Base-by-base conservation (phyloP, 2,113 vertebrate species). In the Lipophrys pholis region DNA sequence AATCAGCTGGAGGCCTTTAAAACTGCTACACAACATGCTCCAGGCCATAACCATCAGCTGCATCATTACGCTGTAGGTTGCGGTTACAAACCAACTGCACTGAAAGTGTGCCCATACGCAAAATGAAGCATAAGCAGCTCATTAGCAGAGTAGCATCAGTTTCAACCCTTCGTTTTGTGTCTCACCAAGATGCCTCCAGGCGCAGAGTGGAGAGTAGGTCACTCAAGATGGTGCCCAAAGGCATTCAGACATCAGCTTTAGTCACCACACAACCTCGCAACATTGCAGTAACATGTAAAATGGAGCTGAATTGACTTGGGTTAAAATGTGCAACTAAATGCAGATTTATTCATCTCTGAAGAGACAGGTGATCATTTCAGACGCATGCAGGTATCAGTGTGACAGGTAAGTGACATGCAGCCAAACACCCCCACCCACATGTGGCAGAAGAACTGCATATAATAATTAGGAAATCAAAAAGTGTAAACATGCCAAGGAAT, bases 161-260 rank as follows among this genome's bases (percentile, higher is more conserved):
- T 53, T 53, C 12, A 53, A 17, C 41, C 5, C 52, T 46, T 14
- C 4, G n/a, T 5, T 14, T 46, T 48, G 45, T 48, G 45, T 48
- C 14, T 55, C n/a, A 17, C 42, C 63, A 43, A 53, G 17, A 66
- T 66, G 50, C 62, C 50, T 65, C 35, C 21, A 50, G 48, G 48
- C 7, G 5, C 48, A 53, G 17, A 8, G 41, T 6, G 51, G 48
- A 53, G 50, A 35, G 14, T 21, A 5, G 45, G 45, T 48, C 45
- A 43, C 17, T 66, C 50, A 43, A 36, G 30, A n/a, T 40, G 42
- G 17, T 53, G 40, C 50, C 40, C 15, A 15, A 54, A 43, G 50
- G 1, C 40, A 54, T 53, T 8, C 38, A 52, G 14, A 12, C 62
- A 1, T 41, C 11, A 10, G 49, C 12, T 30, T 52, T 11, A n/a